Evolutionary conservation across 2,888 invertebrate genomes (phyloP).

Genomic region (Emesis castigata): DNA sequence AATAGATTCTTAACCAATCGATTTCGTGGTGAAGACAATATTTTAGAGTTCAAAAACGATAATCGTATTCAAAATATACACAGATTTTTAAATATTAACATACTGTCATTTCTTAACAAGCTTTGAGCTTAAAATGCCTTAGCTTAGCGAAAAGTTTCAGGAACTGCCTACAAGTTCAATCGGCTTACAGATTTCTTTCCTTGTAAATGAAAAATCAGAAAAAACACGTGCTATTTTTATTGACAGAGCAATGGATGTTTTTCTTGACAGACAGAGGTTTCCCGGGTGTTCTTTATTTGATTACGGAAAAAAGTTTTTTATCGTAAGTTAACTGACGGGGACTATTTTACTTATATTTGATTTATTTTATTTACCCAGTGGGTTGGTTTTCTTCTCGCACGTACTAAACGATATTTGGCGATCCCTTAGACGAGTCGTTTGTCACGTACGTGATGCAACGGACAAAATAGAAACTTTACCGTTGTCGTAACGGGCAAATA

Average conservation of each 20-base stretch:
- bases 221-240: background rate
- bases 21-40: too few relatives aligned
- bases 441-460: slow-evolving; percentile 86
- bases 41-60: too few relatives aligned
- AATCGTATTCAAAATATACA: too few relatives aligned
- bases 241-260: background rate
- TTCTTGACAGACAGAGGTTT: background rate
- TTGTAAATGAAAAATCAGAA: background rate
- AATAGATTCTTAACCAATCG: too few relatives aligned
- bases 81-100: too few relatives aligned
- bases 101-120: too few relatives aligned
- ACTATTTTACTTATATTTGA: slow-evolving; percentile 84
- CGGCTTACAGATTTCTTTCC: too few relatives aligned
- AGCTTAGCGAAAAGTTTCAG: too few relatives aligned
- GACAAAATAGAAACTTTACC: slow-evolving; percentile 85
- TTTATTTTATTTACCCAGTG: slow-evolving; percentile 86
- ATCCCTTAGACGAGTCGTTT: slow-evolving; percentile 87
- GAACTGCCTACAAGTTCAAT: too few relatives aligned
- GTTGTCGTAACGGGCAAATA: slow-evolving; percentile 83
- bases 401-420: slow-evolving; percentile 89
- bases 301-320: slow-evolving; percentile 67
- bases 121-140: too few relatives aligned
- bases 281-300: slow-evolving; percentile 19
- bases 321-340: slow-evolving; percentile 71
- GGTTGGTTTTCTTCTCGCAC: slow-evolving; percentile 85